Percentiles rank a stretch among this genome's conserved stretches.
Evolutionary conservation across 1,140 invertebrate genomes (phyloP).

Genomic region (Drepana arcuata): DNA sequence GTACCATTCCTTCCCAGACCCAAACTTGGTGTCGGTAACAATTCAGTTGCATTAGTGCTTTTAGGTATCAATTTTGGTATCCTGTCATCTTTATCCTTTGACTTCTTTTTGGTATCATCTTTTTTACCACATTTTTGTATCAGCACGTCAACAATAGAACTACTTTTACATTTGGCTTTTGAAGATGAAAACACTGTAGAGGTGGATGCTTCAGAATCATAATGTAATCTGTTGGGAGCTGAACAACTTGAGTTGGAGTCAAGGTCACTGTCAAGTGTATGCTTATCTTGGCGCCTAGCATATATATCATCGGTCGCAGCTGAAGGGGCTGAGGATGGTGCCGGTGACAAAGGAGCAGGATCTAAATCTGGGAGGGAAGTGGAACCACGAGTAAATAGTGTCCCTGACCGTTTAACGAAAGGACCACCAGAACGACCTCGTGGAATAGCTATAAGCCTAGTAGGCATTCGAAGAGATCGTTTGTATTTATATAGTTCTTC

Average conservation of each 20-base stretch:
- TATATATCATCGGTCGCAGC: constrained; percentile 57
- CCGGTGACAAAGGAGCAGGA: constrained; percentile 76
- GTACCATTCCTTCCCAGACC: constrained; percentile 61
- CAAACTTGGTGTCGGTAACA: constrained; percentile 75
- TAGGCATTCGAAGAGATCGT: constrained; percentile 83
- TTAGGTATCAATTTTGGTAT: constrained; percentile 70
- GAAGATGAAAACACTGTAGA: constrained; percentile 74
- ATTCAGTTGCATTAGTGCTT: constrained; percentile 71
- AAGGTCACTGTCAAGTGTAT: constrained; percentile 74
- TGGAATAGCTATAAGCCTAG: constrained; percentile 82
- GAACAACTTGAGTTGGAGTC: constrained; percentile 79
- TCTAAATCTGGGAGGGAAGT: constrained; percentile 84
- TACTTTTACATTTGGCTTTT: constrained; percentile 69
- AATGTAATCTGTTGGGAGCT: constrained; percentile 72
- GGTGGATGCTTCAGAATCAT: constrained; percentile 78
- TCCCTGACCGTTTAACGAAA: constrained; percentile 35
- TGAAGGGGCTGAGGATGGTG: constrained; percentile 71
- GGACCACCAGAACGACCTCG: constrained; percentile 55
- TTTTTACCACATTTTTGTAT: constrained; percentile 76
- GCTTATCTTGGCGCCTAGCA: constrained; percentile 61
- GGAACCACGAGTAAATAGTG: constrained; percentile 68
- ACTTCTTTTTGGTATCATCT: constrained; percentile 73
- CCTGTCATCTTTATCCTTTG: constrained; percentile 68
- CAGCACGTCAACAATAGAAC: constrained; percentile 77
- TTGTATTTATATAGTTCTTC: constrained; percentile 87